Conservation (phyloP, 1,140 invertebrate genomes). For the Tetraneura akinire region DNA sequence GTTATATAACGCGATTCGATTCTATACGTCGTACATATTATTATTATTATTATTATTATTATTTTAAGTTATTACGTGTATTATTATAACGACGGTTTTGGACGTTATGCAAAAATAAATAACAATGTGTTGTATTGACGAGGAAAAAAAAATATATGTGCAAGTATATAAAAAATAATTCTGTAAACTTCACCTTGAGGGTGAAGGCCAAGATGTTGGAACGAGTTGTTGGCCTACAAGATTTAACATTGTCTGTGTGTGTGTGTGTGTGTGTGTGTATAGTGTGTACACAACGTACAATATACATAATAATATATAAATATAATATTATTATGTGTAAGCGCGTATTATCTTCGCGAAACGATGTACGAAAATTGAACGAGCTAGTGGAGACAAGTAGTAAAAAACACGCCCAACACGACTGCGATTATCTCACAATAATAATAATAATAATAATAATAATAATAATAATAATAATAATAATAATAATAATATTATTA, state of each 20-base stretch:
- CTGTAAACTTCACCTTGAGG: constrained; percentile 46
- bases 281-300: no score
- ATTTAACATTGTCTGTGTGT: neutral
- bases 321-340: neutral
- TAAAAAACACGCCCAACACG: neutral
- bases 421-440: constrained; percentile 26
- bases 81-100: no score
- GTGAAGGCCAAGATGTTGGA: constrained; percentile 18
- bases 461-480: no score
- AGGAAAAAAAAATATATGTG: neutral
- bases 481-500: no score
- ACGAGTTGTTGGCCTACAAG: constrained; percentile 11
- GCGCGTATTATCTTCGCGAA: constrained; percentile 17
- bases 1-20: no score
- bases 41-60: neutral
- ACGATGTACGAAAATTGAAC: neutral
- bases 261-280: no score
- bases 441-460: neutral
- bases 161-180: constrained; percentile 1
- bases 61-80: neutral
- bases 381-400: neutral
- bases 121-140: neutral
- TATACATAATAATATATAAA: no score
- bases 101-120: constrained; percentile 29
- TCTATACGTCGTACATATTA: neutral